Evolutionary conservation across 2,888 invertebrate genomes (phyloP).

Genomic region (Halictus ligatus): DNA sequence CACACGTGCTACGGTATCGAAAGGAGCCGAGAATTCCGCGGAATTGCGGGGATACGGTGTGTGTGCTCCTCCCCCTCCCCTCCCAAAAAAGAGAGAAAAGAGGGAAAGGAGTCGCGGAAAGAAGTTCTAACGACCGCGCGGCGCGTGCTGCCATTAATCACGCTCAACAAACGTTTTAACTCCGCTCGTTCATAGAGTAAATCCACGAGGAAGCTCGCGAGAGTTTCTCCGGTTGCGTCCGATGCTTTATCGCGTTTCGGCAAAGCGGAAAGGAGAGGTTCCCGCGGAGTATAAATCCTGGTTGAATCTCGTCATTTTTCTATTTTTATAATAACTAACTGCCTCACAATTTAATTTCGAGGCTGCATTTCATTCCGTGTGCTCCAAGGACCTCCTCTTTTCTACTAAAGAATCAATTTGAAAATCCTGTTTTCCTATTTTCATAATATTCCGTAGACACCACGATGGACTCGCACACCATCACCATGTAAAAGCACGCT

Average conservation of each 20-base stretch:
- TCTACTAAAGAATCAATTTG: neutral
- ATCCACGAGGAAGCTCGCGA: constrained; percentile 28
- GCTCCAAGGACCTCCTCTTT: neutral
- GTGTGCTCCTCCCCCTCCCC: no score
- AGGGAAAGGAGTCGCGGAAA: constrained; percentile 26
- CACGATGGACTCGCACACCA: neutral
- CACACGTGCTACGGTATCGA: constrained; percentile 9
- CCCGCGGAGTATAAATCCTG: neutral
- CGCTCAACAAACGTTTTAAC: constrained; percentile 65
- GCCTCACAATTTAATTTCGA: neutral
- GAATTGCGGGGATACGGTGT: constrained; percentile 7
- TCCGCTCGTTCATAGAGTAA: constrained; percentile 50
- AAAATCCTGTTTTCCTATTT: neutral
- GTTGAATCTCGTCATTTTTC: neutral
- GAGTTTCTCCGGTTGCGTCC: constrained; percentile 51
- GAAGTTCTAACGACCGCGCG: constrained; percentile 61
- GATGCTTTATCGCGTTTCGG: constrained; percentile 59
- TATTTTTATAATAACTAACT: neutral
- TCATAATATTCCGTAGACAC: neutral
- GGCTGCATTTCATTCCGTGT: neutral
- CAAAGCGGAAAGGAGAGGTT: constrained; percentile 46
- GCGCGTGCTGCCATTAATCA: constrained; percentile 64
- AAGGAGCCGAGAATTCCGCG: neutral
- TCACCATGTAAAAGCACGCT: neutral
- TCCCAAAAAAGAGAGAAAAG: neutral